phyloP scores from a whole-genome alignment of 2,113 vertebrate species.

The Pygoscelis antarcticus region DNA sequence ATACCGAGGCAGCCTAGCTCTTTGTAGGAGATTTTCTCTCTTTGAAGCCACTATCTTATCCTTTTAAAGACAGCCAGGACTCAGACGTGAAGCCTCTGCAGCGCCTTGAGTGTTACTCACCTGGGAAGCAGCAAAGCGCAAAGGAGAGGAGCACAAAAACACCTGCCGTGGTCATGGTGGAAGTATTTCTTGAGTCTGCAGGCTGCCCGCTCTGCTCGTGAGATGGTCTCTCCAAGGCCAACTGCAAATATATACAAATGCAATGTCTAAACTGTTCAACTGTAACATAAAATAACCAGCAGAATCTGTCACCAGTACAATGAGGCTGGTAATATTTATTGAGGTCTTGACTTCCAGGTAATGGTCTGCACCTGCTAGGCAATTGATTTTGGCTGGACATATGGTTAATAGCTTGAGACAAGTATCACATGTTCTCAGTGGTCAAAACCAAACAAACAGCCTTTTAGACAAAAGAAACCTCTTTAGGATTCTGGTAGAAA shows the following conservation, averaged over 20 bases:
- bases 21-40: neutral
- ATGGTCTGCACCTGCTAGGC: neutral
- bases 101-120: neutral
- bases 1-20: neutral
- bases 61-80: neutral
- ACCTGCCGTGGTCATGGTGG: neutral
- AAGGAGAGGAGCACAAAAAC: slow-evolving; percentile 19
- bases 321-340: slow-evolving; percentile 54
- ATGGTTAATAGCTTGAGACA: slow-evolving; percentile 31
- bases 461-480: neutral
- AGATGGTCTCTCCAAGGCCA: neutral
- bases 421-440: slow-evolving; percentile 14
- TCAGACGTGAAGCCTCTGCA: neutral
- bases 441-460: neutral
- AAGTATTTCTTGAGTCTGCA: neutral
- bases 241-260: slow-evolving; percentile 53
- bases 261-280: slow-evolving; percentile 22
- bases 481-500: neutral
- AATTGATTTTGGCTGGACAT: slow-evolving; percentile 66
- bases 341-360: slow-evolving; percentile 61
- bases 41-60: neutral
- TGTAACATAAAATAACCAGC: slow-evolving; percentile 43
- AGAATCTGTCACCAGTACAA: slow-evolving; percentile 58
- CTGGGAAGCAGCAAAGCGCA: neutral
- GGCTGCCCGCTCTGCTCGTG: neutral